Base-by-base conservation (phyloP, 1,140 invertebrate genomes). In the Uloborus diversus region DNA sequence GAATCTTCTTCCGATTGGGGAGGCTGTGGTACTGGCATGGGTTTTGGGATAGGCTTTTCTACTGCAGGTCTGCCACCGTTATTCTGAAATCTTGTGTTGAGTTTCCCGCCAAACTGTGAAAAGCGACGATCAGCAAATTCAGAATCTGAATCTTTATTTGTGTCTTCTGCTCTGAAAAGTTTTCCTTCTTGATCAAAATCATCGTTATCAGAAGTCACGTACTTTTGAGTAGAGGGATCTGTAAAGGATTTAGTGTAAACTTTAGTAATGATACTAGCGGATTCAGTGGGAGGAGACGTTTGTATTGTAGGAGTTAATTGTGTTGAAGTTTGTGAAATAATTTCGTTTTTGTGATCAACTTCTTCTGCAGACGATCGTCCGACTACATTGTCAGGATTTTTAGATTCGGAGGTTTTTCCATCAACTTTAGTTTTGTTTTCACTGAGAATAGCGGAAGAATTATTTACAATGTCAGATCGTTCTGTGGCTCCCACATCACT, bases 141-240 rank as follows among this genome's bases (percentile, higher is more conserved):
- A 37, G 32, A 42, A 13, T 49, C 23, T 30, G 47, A 5, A 23
- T 49, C 28, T 49, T 56, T 37, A 20, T 27, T 23, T 23, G 56
- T 33, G 14, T 79, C 64, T 23, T 79, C 76, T 5, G 64, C 53
- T 42, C 76, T 68, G 20, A 51, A 79, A 20, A 69, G 35, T 78
- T 78, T 78, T 4, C 32, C 62, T 2, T 79, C 76, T 1, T 14
- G 25, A 13, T 66, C 27, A 23, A 28, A 17, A 28, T 14, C 27
- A 13, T 30, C 28, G 14, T 9, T 17, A 9, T 42, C 17, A 9
- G 37, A 42, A 42, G 17, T 42, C 7, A 42, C 37, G 37, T 42
- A 42, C n/a, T n/a, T n/a, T n/a, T n/a, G n/a, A n/a, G n/a, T n/a
- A n/a, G n/a, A n/a, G n/a, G n/a, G n/a, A n/a, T n/a, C n/a, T n/a